phyloP scores from a whole-genome alignment of 1,140 invertebrate species.

The fruit fly (Drosophila melanogaster) region DNA sequence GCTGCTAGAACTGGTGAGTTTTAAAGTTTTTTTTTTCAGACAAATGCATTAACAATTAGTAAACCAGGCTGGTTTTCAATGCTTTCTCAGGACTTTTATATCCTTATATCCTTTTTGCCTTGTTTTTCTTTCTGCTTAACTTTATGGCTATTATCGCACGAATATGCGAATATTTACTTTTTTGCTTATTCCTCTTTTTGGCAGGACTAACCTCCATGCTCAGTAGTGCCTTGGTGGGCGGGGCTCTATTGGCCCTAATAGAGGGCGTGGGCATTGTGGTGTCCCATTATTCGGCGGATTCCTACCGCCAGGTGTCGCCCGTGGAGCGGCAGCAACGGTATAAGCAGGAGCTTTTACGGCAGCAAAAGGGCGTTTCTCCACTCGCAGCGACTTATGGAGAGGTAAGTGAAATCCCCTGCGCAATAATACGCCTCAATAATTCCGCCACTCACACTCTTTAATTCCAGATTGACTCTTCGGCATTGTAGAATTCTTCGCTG shows the following conservation, averaged over 20 bases:
- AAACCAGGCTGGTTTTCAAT: too few species aligned
- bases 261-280: conserved; percentile 59
- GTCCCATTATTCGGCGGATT: conserved; percentile 55
- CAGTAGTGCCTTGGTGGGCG: conserved; percentile 64
- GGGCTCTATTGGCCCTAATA: conserved; percentile 59
- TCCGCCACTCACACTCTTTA: not conserved
- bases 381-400: not conserved
- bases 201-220: conserved; percentile 53
- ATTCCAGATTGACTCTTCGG: conserved; percentile 52
- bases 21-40: not conserved
- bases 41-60: too few species aligned
- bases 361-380: not conserved
- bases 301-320: conserved; percentile 54
- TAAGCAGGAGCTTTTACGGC: conserved; percentile 23
- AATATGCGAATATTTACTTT: not conserved
- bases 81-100: too few species aligned
- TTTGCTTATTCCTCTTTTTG: too few species aligned
- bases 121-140: not conserved
- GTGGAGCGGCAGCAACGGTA: conserved; percentile 45
- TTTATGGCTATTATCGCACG: too few species aligned
- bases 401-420: not conserved
- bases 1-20: conserved; percentile 59
- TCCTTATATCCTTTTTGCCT: not conserved
- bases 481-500: conserved; percentile 29
- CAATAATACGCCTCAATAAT: not conserved